Evolutionary conservation across 2,888 invertebrate genomes (phyloP), one percentile per base, ranked within the genome.

Genomic region (Phyllotreta cruciferae): DNA sequence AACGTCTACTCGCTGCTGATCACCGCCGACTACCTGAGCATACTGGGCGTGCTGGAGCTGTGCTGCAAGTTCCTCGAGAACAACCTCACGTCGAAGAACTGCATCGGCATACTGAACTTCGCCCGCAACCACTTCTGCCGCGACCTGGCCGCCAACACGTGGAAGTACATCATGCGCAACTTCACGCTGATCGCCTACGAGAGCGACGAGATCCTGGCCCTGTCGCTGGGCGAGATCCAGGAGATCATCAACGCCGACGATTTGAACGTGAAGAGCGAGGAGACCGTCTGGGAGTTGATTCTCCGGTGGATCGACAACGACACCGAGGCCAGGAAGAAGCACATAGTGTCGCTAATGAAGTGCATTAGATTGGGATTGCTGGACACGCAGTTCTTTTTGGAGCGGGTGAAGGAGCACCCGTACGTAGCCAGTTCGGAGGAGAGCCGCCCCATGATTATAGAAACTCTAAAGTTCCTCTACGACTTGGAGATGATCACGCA

Each of bases 391-490:
- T 96, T 91, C 80, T 96, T 96, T 80, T 85, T 95, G 78, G 95
- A 96, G 79, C 90, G 91, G 76, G 93, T 94, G 0, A 94, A 93
- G 79, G 91, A 92, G 68, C 94, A 96, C 79, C 89, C 89, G 0
- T 95, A 92, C 79, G 93, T 97, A 0, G 86, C 88, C 8, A 89
- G 89, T 55, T 91, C 92, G 76, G 92, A 93, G 68, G 88, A 89
- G 7, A 94, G 95, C 70, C 87, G 92, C 10, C 94, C 95, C 0
- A 88, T 96, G 68, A 91, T 96, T 67, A 93, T 96, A 38, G 94
- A 96, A 79, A 94, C 96, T 0, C 82, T 96, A 41, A 93, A 92
- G 78, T 96, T 96, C 80, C 85, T 96, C 50, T 95, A 95, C 81
- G 95, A 96, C 79, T 84, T 96, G 76, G 95, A 96, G 82, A 92